These are phyloP conservation scores for Dipodomys ordii DNA, from an alignment of 2,113 vertebrate genomes.

Conservation along the genomic window DNA sequence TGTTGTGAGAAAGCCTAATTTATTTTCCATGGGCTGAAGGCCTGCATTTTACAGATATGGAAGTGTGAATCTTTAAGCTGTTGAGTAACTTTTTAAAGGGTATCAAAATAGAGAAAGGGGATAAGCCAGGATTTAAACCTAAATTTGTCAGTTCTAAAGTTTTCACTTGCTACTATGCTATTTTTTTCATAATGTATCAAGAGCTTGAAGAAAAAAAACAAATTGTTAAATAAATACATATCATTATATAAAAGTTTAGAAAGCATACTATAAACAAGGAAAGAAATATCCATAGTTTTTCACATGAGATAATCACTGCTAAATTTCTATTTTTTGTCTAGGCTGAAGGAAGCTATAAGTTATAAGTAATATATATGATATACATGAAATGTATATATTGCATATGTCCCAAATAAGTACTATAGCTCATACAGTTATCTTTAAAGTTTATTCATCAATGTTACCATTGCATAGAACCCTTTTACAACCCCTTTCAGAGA, in stretches of 20 bases:
- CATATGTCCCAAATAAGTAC: not conserved
- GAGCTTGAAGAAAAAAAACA: not conserved
- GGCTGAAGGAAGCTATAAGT: constrained; percentile 51
- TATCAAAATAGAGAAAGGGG: not conserved
- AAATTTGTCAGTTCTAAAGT: constrained; percentile 18
- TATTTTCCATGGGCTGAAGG: not conserved
- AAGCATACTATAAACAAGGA: constrained; percentile 52
- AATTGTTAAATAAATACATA: not conserved
- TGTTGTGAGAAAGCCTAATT: not conserved
- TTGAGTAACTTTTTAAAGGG: not conserved
- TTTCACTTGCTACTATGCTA: not conserved
- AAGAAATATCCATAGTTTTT: constrained; percentile 19
- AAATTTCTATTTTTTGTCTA: constrained; percentile 46
- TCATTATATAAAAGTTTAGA: constrained; percentile 21
- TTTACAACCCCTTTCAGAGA: not conserved
- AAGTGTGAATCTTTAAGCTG: not conserved
- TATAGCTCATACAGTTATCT: not conserved
- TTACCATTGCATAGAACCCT: not conserved
- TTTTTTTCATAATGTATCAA: not conserved
- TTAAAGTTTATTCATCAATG: not conserved
- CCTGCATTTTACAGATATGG: not conserved
- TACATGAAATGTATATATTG: too few relatives aligned
- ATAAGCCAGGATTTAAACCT: not conserved
- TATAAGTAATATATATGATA: not conserved
- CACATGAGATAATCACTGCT: constrained; percentile 16